Evolutionary conservation across 2,113 vertebrate genomes (phyloP).

Genomic region (Pithys albifrons): DNA sequence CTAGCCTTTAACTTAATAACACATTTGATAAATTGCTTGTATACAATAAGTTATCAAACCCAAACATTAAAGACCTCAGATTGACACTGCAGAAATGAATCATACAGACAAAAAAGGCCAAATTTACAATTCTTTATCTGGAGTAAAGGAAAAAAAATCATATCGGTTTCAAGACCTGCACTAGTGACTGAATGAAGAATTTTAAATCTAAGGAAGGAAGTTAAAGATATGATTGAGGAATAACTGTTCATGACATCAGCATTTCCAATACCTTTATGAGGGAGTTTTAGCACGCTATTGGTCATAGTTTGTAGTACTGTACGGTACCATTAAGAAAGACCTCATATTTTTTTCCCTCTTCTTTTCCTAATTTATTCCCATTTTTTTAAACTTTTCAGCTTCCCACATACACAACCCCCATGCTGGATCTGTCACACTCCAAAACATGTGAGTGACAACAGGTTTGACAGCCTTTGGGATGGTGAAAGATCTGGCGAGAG

Average conservation of each 20-base stretch:
- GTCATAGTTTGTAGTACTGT: neutral
- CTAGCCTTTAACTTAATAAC: slow-evolving; percentile 37
- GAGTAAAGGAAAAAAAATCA: neutral
- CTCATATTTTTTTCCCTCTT: neutral
- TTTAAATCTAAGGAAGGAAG: neutral
- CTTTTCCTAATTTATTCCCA: neutral
- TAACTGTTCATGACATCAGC: neutral
- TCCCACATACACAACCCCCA: neutral
- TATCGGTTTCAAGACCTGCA: neutral
- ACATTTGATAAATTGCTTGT: slow-evolving; percentile 36
- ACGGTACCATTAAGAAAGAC: neutral
- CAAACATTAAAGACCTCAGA: slow-evolving; percentile 21
- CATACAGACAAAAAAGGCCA: neutral
- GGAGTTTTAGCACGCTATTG: neutral
- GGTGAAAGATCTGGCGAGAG: neutral
- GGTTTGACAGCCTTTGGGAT: slow-evolving; percentile 22
- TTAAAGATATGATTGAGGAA: neutral
- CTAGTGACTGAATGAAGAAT: neutral
- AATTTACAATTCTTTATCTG: neutral
- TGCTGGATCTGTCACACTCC: neutral
- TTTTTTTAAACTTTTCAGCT: neutral
- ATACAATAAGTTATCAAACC: slow-evolving; percentile 32
- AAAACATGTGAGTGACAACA: slow-evolving; percentile 9
- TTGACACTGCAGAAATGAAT: slow-evolving; percentile 18
- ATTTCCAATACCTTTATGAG: neutral